Evolutionary conservation across 2,888 invertebrate genomes (phyloP).

Genomic region (Aporophyla nigra): DNA sequence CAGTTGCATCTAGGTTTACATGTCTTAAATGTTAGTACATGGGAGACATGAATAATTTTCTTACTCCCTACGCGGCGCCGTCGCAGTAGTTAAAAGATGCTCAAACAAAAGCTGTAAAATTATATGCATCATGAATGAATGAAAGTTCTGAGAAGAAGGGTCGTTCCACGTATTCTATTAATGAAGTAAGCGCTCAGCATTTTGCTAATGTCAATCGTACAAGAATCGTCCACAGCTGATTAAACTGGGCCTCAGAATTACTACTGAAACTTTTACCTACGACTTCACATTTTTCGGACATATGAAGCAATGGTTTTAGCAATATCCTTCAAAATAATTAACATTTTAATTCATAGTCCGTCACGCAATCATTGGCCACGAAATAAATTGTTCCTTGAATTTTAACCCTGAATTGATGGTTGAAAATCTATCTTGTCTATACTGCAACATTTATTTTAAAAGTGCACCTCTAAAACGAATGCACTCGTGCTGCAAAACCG

Average conservation of each 20-base stretch:
- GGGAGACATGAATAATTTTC: background rate
- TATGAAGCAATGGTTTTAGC: too few species aligned
- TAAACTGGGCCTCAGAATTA: background rate
- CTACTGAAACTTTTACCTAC: too few species aligned
- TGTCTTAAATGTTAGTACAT: background rate
- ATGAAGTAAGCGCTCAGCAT: conserved; percentile 13
- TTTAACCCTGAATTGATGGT: background rate
- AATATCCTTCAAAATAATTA: too few species aligned
- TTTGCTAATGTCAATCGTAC: background rate
- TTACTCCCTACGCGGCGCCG: background rate
- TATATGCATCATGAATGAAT: conserved; percentile 35
- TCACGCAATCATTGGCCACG: background rate
- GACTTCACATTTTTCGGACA: too few species aligned
- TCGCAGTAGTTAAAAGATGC: conserved; percentile 16
- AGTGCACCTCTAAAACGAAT: conserved; percentile 33
- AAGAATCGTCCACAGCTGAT: background rate
- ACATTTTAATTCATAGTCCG: too few species aligned
- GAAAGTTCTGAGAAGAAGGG: conserved; percentile 23
- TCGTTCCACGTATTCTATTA: conserved; percentile 37
- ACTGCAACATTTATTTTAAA: background rate
- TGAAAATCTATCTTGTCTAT: background rate
- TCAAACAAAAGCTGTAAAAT: conserved; percentile 35
- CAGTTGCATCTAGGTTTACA: background rate
- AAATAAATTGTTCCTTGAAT: background rate
- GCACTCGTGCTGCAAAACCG: conserved; percentile 47